Conservation (phyloP, 2,888 invertebrate genomes). For the Noctua janthe region DNA sequence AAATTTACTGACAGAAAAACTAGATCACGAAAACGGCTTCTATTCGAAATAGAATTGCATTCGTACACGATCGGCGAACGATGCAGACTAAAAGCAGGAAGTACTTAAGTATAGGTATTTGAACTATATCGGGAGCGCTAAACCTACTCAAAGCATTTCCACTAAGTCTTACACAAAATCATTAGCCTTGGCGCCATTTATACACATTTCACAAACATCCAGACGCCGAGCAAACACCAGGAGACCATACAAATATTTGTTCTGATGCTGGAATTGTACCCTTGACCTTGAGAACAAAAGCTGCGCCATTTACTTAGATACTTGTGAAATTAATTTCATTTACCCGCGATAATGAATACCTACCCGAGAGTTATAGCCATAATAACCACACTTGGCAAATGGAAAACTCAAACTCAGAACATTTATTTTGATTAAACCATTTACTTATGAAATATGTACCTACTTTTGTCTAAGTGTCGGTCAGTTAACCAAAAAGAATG, state of each 20-base stretch:
- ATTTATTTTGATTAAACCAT: conserved; percentile 18
- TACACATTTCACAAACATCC: conserved; percentile 22
- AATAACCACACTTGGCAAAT: conserved; percentile 20
- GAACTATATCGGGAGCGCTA: neutral
- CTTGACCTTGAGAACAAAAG: conserved; percentile 33
- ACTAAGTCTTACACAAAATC: conserved; percentile 9
- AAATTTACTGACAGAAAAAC: neutral
- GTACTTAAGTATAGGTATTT: neutral
- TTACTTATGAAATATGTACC: conserved; percentile 3
- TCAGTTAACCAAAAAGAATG: neutral
- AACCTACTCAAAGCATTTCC: neutral
- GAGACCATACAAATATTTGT: conserved; percentile 46
- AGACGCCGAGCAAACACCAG: conserved; percentile 42
- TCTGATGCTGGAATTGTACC: conserved; percentile 23
- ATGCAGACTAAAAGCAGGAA: conserved; percentile 2
- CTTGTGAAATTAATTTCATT: conserved; percentile 23
- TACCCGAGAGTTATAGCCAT: conserved; percentile 6
- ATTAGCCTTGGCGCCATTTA: conserved; percentile 26
- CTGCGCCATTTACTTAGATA: conserved; percentile 30
- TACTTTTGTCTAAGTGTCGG: neutral
- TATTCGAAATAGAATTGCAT: conserved; percentile 1
- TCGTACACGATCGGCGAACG: neutral
- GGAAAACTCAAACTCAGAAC: conserved; percentile 7
- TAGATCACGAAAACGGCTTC: neutral
- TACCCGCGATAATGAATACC: conserved; percentile 27